Evolutionary conservation across 2,888 invertebrate species (phyloP).

Genomic region (Drosophila ezoana): DNA sequence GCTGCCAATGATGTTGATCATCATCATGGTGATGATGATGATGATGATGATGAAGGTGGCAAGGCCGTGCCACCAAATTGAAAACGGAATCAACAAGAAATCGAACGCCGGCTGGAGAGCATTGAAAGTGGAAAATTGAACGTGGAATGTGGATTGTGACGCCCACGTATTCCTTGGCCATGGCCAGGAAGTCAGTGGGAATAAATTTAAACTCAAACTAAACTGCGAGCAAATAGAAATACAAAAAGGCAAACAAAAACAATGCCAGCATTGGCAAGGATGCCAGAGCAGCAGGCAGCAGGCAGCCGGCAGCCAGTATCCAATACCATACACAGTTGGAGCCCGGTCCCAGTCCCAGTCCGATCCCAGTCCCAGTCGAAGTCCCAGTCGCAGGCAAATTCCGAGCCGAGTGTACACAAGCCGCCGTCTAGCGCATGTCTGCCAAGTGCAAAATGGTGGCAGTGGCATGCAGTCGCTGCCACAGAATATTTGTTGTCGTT

Average conservation of each 20-base stretch:
- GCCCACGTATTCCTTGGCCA: slow-evolving; percentile 46
- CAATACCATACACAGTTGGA: slow-evolving; percentile 26
- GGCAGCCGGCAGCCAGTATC: slow-evolving; percentile 12
- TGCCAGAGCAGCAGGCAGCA: slow-evolving; percentile 17
- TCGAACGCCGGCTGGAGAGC: slow-evolving; percentile 50
- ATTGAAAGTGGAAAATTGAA: slow-evolving; percentile 24
- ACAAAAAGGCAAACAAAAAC: slow-evolving; percentile 81
- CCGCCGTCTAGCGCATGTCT: slow-evolving; percentile 76
- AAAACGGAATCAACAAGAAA: slow-evolving; percentile 79
- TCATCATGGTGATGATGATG: slow-evolving; percentile 21
- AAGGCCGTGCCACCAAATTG: slow-evolving; percentile 71
- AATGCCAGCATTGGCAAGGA: slow-evolving; percentile 56
- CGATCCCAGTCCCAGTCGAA: slow-evolving; percentile 18
- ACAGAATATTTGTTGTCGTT: slow-evolving; percentile 73
- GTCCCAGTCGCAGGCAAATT: slow-evolving; percentile 64
- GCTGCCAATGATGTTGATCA: slow-evolving; percentile 3
- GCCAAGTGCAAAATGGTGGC: slow-evolving; percentile 66
- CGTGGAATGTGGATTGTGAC: slow-evolving; percentile 24
- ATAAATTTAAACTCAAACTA: slow-evolving; percentile 81
- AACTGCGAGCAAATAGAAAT: slow-evolving; percentile 80
- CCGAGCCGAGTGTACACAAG: slow-evolving; percentile 72
- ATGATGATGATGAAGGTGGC: slow-evolving; percentile 39
- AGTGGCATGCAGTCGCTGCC: slow-evolving; percentile 51
- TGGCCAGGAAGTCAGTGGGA: slow-evolving; percentile 61
- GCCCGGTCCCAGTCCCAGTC: background rate